A percentile compares a stretch with the other conserved stretches of the same genome.
Evolutionary conservation across 2,797 vertebrate genomes (phyloP).

Genomic region (Lateolabrax maculatus): DNA sequence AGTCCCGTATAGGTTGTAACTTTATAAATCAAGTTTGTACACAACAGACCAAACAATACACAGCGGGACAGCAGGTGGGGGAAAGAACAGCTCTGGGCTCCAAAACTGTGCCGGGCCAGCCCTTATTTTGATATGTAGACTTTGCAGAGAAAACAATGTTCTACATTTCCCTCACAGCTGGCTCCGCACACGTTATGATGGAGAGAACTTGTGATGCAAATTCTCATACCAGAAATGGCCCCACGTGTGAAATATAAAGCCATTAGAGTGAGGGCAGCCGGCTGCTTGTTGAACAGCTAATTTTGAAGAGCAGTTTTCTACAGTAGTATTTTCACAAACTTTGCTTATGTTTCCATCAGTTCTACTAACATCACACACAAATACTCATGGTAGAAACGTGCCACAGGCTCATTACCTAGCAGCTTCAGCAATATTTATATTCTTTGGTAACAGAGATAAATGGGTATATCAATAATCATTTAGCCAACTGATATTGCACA

Average conservation of each 20-base stretch:
- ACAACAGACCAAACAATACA: background rate
- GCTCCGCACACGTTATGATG: conserved; percentile 15
- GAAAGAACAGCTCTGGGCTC: background rate
- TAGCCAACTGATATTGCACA: background rate
- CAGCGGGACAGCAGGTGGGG: background rate
- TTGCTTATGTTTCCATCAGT: conserved; percentile 8
- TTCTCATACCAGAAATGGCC: conserved; percentile 11
- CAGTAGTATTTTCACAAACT: conserved; percentile 19
- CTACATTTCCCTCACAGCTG: conserved; percentile 34
- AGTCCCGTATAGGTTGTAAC: background rate
- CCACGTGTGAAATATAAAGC: conserved; percentile 37
- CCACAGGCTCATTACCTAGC: conserved; percentile 17
- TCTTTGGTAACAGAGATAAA: background rate
- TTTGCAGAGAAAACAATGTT: conserved; percentile 21
- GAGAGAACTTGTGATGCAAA: conserved; percentile 1
- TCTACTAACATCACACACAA: background rate
- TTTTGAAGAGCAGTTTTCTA: conserved; percentile 21
- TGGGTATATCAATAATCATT: conserved; percentile 6
- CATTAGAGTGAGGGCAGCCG: conserved; percentile 3
- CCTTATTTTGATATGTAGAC: conserved; percentile 14
- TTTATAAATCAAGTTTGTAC: background rate
- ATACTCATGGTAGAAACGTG: background rate
- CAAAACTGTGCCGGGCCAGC: background rate
- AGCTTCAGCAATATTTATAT: conserved; percentile 7
- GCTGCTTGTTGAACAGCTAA: conserved; percentile 23